Evolutionary conservation across 1,140 invertebrate species (phyloP), one percentile per base, ranked within the genome.

Genomic region (Pseudachorutes palmiensis): DNA sequence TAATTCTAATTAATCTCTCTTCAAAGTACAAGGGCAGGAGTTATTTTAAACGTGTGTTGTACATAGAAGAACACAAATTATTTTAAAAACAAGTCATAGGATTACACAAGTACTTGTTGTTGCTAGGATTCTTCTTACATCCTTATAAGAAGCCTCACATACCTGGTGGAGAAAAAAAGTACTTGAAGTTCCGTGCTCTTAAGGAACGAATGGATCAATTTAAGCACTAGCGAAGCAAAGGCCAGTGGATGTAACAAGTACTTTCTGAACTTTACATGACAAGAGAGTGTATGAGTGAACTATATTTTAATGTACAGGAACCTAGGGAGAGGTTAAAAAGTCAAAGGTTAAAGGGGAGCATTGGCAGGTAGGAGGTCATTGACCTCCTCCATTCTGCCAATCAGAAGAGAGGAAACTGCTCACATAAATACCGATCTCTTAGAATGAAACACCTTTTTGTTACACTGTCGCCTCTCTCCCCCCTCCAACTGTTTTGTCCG

Each of bases 361-460:
- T 5, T n/a, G n/a, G n/a, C n/a, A n/a, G n/a, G n/a, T n/a, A n/a
- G n/a, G n/a, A n/a, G n/a, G n/a, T n/a, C n/a, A n/a, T n/a, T n/a
- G n/a, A n/a, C n/a, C n/a, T n/a, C n/a, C n/a, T 45, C 36, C 36
- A 9, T 45, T 45, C 19, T 45, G 36, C n/a, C n/a, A 41, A 41
- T 5, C 5, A 5, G 36, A 41, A 41, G 36, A 41, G 36, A 55
- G 24, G 51, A 55, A 55, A 55, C 51, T 55, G 51, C 51, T 55
- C 51, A 55, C 51, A 55, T 55, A 19, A 55, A 55, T 55, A 55
- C 51, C 51, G 51, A 55, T 55, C 51, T 55, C 51, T 55, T 16
- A 55, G 5, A 55, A 14, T 14, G 24, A 55, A 55, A 14, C 51
- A 9, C 5, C 5, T 55, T 55, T 55, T 55, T 55, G 51, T 55